phyloP scores from a whole-genome alignment of 2,113 vertebrate genomes.

The Pterophyllum scalare region DNA sequence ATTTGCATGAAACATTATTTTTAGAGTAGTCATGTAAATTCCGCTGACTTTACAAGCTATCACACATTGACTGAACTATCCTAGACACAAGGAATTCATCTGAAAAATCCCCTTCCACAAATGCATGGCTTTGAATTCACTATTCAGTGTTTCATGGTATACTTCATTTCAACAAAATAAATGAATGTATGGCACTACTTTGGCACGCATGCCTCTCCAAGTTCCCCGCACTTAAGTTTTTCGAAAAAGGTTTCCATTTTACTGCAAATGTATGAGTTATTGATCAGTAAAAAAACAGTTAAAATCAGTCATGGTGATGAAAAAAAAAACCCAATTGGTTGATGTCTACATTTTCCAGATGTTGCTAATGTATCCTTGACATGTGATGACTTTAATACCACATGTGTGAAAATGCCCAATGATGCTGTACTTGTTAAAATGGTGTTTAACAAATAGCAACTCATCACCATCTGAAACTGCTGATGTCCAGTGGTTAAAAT shows the following conservation, averaged over 20 bases:
- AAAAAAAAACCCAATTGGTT: background rate
- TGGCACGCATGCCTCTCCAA: background rate
- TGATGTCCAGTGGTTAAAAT: slow-evolving; percentile 3
- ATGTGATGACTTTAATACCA: background rate
- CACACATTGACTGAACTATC: background rate
- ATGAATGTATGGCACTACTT: background rate
- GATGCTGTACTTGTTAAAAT: background rate
- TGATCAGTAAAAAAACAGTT: background rate
- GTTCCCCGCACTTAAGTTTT: background rate
- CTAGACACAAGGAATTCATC: background rate
- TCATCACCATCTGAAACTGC: background rate
- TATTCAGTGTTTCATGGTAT: background rate
- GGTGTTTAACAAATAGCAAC: background rate
- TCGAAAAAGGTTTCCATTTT: background rate
- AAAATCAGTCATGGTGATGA: background rate
- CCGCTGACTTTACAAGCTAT: background rate
- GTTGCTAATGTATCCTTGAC: background rate
- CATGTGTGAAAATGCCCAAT: background rate
- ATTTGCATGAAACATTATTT: background rate
- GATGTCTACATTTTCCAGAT: rapidly evolving
- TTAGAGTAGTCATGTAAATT: background rate
- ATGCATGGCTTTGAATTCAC: background rate
- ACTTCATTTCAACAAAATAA: background rate
- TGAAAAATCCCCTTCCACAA: background rate
- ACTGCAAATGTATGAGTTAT: background rate